phyloP scores from a whole-genome alignment of 2,113 vertebrate species.

The Aplodontia rufa region DNA sequence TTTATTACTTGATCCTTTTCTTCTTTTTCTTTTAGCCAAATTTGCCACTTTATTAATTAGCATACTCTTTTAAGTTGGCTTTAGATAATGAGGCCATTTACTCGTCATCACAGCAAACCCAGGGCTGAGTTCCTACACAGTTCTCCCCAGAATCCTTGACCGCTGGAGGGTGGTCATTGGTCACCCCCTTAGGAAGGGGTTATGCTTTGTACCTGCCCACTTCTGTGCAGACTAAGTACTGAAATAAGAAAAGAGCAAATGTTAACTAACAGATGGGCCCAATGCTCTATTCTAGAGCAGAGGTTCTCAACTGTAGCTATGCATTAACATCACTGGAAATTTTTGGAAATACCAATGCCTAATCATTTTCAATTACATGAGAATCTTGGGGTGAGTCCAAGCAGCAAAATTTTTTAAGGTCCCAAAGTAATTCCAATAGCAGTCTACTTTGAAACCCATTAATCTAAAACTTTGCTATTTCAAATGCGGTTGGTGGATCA shows the following conservation, averaged over 20 bases:
- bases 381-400: not conserved
- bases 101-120: not conserved
- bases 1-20: not conserved
- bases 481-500: not conserved
- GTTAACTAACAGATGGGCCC: not conserved
- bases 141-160: not conserved
- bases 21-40: not conserved
- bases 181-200: not conserved
- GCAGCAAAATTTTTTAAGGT: not conserved
- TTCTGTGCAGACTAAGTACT: not conserved
- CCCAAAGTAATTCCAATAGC: not conserved
- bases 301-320: not conserved
- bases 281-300: not conserved
- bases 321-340: not conserved
- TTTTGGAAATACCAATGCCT: not conserved
- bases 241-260: conserved; percentile 18
- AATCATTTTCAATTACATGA: not conserved
- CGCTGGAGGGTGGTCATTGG: not conserved
- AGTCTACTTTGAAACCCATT: not conserved
- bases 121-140: not conserved
- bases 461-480: not conserved
- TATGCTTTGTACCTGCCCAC: not conserved
- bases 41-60: not conserved
- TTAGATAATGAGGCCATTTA: not conserved
- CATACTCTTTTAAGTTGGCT: not conserved